Percentiles rank a stretch among this genome's conserved stretches.
phyloP scores from a whole-genome alignment of 1,140 invertebrate species.

The Hirudo medicinalis region DNA sequence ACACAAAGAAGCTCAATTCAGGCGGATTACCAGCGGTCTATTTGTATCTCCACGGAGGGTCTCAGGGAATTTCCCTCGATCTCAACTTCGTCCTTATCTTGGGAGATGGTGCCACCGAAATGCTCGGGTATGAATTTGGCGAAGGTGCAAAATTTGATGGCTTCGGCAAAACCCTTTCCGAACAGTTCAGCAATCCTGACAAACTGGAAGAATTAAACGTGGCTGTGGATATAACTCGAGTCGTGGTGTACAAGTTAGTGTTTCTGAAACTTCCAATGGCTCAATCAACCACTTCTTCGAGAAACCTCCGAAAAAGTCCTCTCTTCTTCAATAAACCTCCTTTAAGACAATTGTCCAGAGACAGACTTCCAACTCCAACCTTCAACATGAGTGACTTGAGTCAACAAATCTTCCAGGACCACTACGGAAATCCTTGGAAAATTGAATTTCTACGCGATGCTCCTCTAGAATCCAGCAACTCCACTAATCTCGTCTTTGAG shows the following conservation, averaged over 20 bases:
- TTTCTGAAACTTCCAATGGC: slow-evolving; percentile 7
- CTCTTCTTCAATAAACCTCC: background rate
- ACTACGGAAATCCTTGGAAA: slow-evolving; percentile 23
- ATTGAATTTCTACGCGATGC: slow-evolving; percentile 14
- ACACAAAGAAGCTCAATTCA: slow-evolving; percentile 20
- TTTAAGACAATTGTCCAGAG: background rate
- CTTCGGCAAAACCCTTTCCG: slow-evolving; percentile 22
- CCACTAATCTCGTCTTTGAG: slow-evolving; percentile 12
- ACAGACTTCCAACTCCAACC: background rate
- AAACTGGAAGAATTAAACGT: slow-evolving; percentile 18
- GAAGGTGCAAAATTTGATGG: slow-evolving; percentile 23
- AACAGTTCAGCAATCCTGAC: slow-evolving; percentile 15
- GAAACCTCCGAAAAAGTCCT: slow-evolving; percentile 1
- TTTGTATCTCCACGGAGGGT: slow-evolving; percentile 19
- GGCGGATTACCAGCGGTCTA: slow-evolving; percentile 22
- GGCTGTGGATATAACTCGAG: slow-evolving; percentile 15
- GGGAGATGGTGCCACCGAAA: slow-evolving; percentile 20
- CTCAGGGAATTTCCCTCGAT: slow-evolving; percentile 14
- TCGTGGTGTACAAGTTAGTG: slow-evolving; percentile 17
- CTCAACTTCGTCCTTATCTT: slow-evolving; percentile 18
- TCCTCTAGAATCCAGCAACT: background rate
- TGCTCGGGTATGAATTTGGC: slow-evolving; percentile 20
- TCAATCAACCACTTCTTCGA: background rate
- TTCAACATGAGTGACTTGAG: background rate
- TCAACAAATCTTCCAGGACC: slow-evolving; percentile 21